These are phyloP conservation scores for Campylomormyrus tamandua DNA, from an alignment of 2,113 vertebrate species.

Conservation along the genomic window DNA sequence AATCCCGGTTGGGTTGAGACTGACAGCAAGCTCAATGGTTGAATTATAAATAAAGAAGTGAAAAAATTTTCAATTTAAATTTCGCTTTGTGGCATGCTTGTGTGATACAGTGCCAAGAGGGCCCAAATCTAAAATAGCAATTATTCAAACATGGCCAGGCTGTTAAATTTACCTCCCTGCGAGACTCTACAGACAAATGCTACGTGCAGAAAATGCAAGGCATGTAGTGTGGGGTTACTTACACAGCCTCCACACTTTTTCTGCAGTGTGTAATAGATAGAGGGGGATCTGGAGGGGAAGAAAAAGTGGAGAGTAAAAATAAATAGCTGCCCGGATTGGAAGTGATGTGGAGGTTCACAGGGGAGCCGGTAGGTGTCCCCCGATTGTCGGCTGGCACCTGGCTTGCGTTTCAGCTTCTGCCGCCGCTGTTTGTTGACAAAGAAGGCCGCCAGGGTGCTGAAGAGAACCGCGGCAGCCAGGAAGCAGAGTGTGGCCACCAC, in stretches of 20 bases:
- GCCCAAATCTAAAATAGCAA: constrained; percentile 26
- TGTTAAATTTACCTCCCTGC: background rate
- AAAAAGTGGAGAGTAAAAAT: constrained; percentile 11
- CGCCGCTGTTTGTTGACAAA: constrained; percentile 97
- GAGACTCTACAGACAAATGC: background rate
- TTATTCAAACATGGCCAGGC: constrained; percentile 16
- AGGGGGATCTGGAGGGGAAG: constrained; percentile 82
- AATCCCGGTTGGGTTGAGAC: background rate
- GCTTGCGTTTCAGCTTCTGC: constrained; percentile 93
- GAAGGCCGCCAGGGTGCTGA: constrained; percentile 95
- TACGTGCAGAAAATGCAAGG: background rate
- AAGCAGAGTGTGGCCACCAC: constrained; percentile 98
- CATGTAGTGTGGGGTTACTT: constrained; percentile 61
- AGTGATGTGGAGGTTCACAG: background rate
- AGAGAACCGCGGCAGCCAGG: constrained; percentile 90
- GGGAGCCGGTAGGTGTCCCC: background rate
- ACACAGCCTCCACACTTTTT: constrained; percentile 98
- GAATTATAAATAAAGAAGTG: background rate
- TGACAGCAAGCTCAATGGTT: constrained; percentile 1
- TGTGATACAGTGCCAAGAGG: constrained; percentile 7
- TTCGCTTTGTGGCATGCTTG: background rate
- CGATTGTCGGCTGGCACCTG: constrained; percentile 63
- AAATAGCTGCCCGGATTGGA: background rate
- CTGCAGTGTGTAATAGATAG: constrained; percentile 98
- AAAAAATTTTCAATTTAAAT: background rate